phyloP scores from a whole-genome alignment of 2,888 invertebrate species.

The Eueremaeus valkanovi region DNA sequence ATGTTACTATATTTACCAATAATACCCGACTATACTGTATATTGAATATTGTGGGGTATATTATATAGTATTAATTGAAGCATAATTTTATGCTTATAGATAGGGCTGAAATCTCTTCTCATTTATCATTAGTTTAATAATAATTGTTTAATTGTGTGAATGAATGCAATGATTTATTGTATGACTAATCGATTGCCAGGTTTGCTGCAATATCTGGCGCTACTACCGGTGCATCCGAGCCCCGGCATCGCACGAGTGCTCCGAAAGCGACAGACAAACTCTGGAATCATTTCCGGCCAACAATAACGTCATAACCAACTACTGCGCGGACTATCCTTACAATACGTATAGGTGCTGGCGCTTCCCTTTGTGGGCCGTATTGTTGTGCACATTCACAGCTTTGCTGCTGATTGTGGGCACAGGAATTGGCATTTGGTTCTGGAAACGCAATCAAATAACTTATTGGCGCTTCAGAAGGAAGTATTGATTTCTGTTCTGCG shows the following conservation, averaged over 20 bases:
- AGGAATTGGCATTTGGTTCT: not conserved
- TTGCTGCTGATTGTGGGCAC: not conserved
- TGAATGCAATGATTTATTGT: too few relatives aligned
- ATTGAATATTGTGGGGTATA: too few relatives aligned
- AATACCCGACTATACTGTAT: too few relatives aligned
- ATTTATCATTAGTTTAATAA: too few relatives aligned
- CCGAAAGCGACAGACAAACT: not conserved
- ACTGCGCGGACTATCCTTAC: not conserved
- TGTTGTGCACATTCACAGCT: not conserved
- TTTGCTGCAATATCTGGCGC: constrained; percentile 11
- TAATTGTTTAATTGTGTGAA: too few relatives aligned
- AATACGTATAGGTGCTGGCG: not conserved
- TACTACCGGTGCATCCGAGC: not conserved
- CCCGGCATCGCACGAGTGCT: not conserved
- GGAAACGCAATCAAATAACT: constrained; percentile 3
- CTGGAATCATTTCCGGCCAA: not conserved
- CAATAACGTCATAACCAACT: not conserved
- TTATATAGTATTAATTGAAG: too few relatives aligned
- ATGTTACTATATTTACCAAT: too few relatives aligned
- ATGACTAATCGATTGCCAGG: too few relatives aligned
- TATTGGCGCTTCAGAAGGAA: constrained; percentile 5
- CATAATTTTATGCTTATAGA: too few relatives aligned
- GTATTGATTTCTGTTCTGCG: too few relatives aligned
- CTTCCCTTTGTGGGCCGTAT: not conserved
- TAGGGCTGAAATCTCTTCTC: too few relatives aligned